Evolutionary conservation across 2,113 vertebrate genomes (phyloP).

Genomic region (Trachemys scripta): DNA sequence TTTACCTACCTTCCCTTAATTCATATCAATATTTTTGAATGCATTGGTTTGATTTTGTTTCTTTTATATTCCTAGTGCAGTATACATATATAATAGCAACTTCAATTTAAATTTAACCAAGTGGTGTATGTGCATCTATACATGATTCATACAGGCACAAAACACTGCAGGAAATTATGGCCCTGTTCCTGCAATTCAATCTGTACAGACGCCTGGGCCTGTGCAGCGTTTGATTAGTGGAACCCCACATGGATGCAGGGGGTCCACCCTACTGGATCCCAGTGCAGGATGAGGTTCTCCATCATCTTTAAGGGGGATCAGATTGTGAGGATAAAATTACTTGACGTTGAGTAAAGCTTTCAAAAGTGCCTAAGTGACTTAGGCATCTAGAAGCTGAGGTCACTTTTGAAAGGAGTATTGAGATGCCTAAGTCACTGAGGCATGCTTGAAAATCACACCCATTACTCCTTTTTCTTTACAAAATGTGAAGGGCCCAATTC

Average conservation of each 20-base stretch:
- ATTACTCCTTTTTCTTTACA: not conserved
- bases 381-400: not conserved
- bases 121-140: not conserved
- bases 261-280: not conserved
- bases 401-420: not conserved
- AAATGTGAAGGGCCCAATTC: not conserved
- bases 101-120: not conserved
- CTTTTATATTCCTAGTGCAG: not conserved
- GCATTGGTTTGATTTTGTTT: not conserved
- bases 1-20: not conserved
- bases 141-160: rapidly evolving
- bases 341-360: not conserved
- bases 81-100: not conserved
- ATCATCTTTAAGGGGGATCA: not conserved
- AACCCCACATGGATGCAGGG: not conserved
- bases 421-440: not conserved
- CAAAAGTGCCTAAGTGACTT: not conserved
- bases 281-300: not conserved
- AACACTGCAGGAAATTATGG: not conserved
- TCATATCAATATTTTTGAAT: not conserved
- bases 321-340: not conserved
- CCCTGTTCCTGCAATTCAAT: not conserved
- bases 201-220: rapidly evolving
- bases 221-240: not conserved
- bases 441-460: not conserved